Evolutionary conservation across 2,113 vertebrate species (phyloP).

Genomic region (Oncorhynchus masou): DNA sequence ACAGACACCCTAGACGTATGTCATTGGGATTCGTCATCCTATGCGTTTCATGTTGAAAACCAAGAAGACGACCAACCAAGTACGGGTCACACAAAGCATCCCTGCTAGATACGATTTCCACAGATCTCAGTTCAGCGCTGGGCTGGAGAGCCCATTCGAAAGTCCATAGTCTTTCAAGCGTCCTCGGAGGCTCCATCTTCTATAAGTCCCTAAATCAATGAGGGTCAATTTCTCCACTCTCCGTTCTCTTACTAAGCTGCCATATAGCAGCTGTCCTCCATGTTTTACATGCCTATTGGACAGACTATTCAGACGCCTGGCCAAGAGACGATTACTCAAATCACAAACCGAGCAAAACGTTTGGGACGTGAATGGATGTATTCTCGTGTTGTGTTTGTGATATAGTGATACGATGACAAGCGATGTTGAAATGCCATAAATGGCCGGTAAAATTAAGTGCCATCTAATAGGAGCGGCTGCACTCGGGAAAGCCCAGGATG

Average conservation of each 20-base stretch:
- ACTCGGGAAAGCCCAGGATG: slow-evolving; percentile 13
- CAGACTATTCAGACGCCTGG: background rate
- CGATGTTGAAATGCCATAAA: slow-evolving; percentile 48
- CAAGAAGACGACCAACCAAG: background rate
- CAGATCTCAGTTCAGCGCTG: background rate
- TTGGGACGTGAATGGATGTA: slow-evolving; percentile 14
- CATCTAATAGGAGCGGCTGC: slow-evolving; percentile 3
- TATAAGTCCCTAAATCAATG: slow-evolving; percentile 5
- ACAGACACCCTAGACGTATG: background rate
- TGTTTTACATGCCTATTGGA: slow-evolving; percentile 38
- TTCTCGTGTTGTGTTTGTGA: slow-evolving; percentile 20
- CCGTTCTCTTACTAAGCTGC: slow-evolving; percentile 5
- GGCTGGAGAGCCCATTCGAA: background rate
- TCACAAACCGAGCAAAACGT: background rate
- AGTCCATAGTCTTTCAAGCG: background rate
- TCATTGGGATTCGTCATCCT: background rate
- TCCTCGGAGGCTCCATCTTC: background rate
- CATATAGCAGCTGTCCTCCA: slow-evolving; percentile 41
- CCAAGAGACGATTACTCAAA: slow-evolving; percentile 28
- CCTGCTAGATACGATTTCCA: background rate
- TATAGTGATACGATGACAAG: slow-evolving; percentile 34
- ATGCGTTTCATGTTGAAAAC: background rate
- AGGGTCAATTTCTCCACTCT: slow-evolving; percentile 4
- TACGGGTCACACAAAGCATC: background rate
- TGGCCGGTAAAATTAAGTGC: slow-evolving; percentile 46